Conservation (phyloP, 2,113 vertebrate genomes). For the Tupaia chinensis region DNA sequence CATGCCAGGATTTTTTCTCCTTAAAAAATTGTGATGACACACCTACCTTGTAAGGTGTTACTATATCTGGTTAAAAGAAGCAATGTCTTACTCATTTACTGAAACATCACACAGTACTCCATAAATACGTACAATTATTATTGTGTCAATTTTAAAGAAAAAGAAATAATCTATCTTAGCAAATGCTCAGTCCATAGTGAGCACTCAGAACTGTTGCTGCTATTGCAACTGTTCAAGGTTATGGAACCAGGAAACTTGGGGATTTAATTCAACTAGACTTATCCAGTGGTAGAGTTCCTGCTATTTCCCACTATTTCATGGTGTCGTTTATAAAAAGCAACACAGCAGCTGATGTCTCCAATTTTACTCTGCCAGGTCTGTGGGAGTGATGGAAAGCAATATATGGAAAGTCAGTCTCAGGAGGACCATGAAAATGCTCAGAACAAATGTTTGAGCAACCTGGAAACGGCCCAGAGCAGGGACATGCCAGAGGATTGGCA, state of each 20-base stretch:
- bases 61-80: not conserved
- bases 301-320: not conserved
- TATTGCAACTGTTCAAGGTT: not conserved
- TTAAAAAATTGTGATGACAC: not conserved
- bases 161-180: not conserved
- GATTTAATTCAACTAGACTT: not conserved
- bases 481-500: not conserved
- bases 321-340: slow-evolving; percentile 39
- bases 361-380: slow-evolving; percentile 9
- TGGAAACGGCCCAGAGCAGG: not conserved
- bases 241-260: not conserved
- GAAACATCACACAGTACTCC: too few species aligned
- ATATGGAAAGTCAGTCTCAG: not conserved
- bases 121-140: too few species aligned
- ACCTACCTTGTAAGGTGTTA: not conserved
- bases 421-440: not conserved
- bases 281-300: not conserved
- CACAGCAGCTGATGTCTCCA: not conserved
- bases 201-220: not conserved
- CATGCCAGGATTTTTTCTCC: too few species aligned
- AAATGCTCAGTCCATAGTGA: not conserved
- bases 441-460: slow-evolving; percentile 10
- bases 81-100: too few species aligned
- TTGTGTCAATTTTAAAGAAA: too few species aligned
- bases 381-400: not conserved